phyloP scores from a whole-genome alignment of 2,888 invertebrate species.

The Drosophila melanosoma region DNA sequence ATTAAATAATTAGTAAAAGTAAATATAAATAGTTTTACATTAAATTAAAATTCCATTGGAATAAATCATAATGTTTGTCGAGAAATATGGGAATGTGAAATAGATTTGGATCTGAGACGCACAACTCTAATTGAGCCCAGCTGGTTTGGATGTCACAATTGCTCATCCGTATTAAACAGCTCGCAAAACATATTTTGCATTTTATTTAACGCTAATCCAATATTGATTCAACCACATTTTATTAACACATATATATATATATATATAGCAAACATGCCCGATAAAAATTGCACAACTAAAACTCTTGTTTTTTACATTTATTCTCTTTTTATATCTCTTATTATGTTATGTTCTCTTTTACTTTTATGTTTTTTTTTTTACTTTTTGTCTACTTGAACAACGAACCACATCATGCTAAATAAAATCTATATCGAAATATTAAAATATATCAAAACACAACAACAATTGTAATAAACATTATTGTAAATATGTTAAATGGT shows the following conservation, averaged over 20 bases:
- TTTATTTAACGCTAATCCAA: slow-evolving; percentile 32
- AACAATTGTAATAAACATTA: slow-evolving; percentile 36
- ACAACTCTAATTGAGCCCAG: slow-evolving; percentile 14
- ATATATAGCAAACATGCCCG: slow-evolving; percentile 28
- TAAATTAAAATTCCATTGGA: neutral
- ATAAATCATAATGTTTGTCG: neutral
- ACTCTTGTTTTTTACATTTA: slow-evolving; percentile 63
- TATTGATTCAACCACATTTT: neutral
- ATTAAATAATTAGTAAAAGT: too few species aligned
- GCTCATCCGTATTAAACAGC: slow-evolving; percentile 37
- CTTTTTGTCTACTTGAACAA: slow-evolving; percentile 71
- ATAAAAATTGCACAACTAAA: slow-evolving; percentile 73
- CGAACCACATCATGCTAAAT: slow-evolving; percentile 59
- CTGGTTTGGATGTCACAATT: slow-evolving; percentile 5
- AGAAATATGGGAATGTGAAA: neutral
- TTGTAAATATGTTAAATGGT: slow-evolving; percentile 62
- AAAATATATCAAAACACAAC: slow-evolving; percentile 39
- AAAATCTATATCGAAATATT: slow-evolving; percentile 9
- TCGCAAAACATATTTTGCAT: slow-evolving; percentile 13
- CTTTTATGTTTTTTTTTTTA: slow-evolving; percentile 76
- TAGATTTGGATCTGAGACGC: neutral
- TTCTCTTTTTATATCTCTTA: slow-evolving; percentile 77
- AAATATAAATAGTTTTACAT: neutral
- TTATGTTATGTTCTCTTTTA: slow-evolving; percentile 79
- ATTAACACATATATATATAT: slow-evolving; percentile 19